Conservation (phyloP, 2,888 invertebrate genomes). For the Oligia strigilis region DNA sequence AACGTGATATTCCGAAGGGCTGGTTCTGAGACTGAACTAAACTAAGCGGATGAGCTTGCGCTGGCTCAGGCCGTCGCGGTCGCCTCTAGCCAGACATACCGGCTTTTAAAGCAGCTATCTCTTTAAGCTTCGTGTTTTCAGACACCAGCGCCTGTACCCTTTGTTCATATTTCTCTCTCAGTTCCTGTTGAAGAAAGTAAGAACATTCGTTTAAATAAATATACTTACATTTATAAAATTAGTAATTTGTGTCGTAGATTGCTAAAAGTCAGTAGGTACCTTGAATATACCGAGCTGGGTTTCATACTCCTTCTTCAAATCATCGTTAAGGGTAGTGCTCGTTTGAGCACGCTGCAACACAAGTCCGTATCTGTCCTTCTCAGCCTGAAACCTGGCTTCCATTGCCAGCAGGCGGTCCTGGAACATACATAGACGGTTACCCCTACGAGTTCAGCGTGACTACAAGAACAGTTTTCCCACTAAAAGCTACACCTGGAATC, state of each 20-base stretch:
- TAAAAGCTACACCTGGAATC: neutral
- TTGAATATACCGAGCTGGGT: constrained; percentile 94
- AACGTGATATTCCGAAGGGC: neutral
- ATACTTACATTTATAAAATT: neutral
- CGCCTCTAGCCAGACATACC: constrained; percentile 38
- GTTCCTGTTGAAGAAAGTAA: constrained; percentile 85
- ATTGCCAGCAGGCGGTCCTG: constrained; percentile 92
- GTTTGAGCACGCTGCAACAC: constrained; percentile 93
- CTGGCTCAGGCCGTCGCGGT: neutral
- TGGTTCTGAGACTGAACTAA: neutral
- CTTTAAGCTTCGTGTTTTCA: constrained; percentile 87
- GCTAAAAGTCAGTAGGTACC: constrained; percentile 72
- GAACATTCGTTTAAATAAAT: neutral
- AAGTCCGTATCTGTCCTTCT: constrained; percentile 93
- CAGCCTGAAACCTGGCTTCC: constrained; percentile 93
- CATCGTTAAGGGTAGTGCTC: constrained; percentile 93
- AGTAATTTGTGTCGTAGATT: neutral
- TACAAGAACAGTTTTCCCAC: neutral
- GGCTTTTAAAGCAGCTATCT: constrained; percentile 55
- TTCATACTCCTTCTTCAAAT: constrained; percentile 94
- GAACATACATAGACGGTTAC: constrained; percentile 34
- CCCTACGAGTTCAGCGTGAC: neutral
- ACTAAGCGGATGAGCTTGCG: neutral
- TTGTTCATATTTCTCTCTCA: constrained; percentile 92
- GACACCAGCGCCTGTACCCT: constrained; percentile 90